phyloP scores from a whole-genome alignment of 2,113 vertebrate species.

The Microcebus griseorufus region DNA sequence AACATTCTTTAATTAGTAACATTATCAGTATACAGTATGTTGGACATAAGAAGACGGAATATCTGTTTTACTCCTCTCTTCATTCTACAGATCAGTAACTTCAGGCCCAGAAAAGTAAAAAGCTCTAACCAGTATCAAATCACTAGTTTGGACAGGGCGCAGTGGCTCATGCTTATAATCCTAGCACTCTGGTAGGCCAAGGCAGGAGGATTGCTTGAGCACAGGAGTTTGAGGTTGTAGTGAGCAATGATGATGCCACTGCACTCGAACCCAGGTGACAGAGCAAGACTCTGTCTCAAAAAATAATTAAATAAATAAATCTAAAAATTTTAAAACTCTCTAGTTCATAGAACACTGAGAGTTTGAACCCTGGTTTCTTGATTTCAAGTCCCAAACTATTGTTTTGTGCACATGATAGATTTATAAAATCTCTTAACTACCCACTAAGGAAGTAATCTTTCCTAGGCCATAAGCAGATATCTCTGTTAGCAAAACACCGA shows the following conservation, averaged over 20 bases:
- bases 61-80: not conserved
- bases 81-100: not conserved
- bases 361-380: not conserved
- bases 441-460: not conserved
- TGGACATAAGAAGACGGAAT: not conserved
- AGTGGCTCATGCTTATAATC: too few species aligned
- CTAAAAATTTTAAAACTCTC: not conserved
- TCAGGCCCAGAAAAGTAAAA: not conserved
- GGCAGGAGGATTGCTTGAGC: too few species aligned
- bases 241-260: too few species aligned
- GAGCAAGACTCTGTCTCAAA: too few species aligned
- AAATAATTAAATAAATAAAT: too few species aligned
- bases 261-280: too few species aligned
- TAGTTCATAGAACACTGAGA: not conserved
- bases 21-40: not conserved
- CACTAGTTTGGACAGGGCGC: not conserved
- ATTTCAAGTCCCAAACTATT: not conserved
- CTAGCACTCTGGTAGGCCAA: too few species aligned
- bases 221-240: too few species aligned
- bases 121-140: not conserved
- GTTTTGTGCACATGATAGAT: not conserved
- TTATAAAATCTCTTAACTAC: not conserved
- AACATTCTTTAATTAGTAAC: not conserved
- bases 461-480: not conserved
- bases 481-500: not conserved